Evolutionary conservation across 2,797 vertebrate species (phyloP), one percentile per base, ranked within the genome.

Genomic region (Micrastur ruficollis): DNA sequence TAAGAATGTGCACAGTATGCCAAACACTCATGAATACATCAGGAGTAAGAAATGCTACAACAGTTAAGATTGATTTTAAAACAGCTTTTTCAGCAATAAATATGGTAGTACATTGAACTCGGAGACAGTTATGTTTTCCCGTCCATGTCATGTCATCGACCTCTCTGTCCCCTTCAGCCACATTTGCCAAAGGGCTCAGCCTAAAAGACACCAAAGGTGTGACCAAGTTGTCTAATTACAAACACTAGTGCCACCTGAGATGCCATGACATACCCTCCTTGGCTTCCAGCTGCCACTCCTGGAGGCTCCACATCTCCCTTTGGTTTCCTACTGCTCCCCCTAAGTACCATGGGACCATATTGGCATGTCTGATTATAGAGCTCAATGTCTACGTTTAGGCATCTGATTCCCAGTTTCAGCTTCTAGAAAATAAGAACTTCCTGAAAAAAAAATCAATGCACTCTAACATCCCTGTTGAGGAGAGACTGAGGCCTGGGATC

Each of bases 1-100:
- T 81, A 52, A 68, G 84, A 92, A 88, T 89, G 63, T 95, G 86
- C 86, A 36, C 38, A 49, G 80, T 90, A 73, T 73, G 58, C 18
- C 14, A 89, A 95, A 81, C 63, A 53, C 49, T 70, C 73, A 49
- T 15, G 68, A 94, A 90, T 70, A 62, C 19, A 80, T 27, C 61
- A 88, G 38, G 38, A 88, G 50, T 38, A 53, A 96, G 86, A 95
- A 71, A 76, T 15, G 26, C 44, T 61, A 4, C 12, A 27, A 46
- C 7, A 79, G 34, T 34, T 56, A 87, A 82, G 84, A 93, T 0
- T 38, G 52, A 49, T 74, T 68, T 82, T 83, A 76, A 78, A 91
- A 8, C 40, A 80, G 71, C 18, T 67, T 91, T 90, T 58, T 29
- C 72, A 80, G 74, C 67, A 79, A n/a, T 58, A 85, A 75, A 50